These are phyloP conservation scores for Coboldia fuscipes DNA, from an alignment of 1,140 invertebrate species.

Conservation along the genomic window DNA sequence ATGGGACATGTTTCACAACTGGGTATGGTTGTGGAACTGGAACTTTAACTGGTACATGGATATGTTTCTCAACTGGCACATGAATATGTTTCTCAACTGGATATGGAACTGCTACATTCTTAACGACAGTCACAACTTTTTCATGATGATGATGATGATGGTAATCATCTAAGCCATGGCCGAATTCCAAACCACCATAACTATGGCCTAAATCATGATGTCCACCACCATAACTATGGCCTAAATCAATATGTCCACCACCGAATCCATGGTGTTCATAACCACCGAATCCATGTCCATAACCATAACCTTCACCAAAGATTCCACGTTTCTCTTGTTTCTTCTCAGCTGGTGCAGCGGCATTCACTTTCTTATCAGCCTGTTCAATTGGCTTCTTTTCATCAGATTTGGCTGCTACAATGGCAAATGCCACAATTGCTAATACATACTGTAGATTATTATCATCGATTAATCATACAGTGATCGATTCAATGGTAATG, in stretches of 20 bases:
- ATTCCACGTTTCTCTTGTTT: constrained; percentile 52
- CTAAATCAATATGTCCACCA: constrained; percentile 4
- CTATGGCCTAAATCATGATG: constrained; percentile 13
- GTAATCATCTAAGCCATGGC: constrained; percentile 16
- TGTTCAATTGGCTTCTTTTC: constrained; percentile 10
- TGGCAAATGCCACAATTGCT: no score
- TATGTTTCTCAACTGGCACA: constrained; percentile 36
- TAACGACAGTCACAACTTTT: constrained; percentile 24
- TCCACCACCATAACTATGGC: constrained; percentile 5
- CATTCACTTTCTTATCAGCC: constrained; percentile 20
- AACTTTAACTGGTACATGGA: constrained; percentile 36
- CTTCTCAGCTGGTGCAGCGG: constrained; percentile 27
- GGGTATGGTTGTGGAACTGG: constrained; percentile 38
- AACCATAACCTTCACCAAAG: constrained; percentile 29
- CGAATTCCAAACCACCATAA: no score
- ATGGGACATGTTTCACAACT: constrained; percentile 32
- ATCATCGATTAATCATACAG: no score
- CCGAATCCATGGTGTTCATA: constrained; percentile 14
- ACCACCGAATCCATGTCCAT: constrained; percentile 27
- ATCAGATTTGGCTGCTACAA: no score
- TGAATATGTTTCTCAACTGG: constrained; percentile 37
- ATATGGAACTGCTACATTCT: constrained; percentile 38
- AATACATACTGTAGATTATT: no score
- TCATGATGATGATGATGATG: constrained; percentile 19
- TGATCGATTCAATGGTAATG: no score